Conservation (phyloP, 2,113 vertebrate species). For the Neomonachus schauinslandi region DNA sequence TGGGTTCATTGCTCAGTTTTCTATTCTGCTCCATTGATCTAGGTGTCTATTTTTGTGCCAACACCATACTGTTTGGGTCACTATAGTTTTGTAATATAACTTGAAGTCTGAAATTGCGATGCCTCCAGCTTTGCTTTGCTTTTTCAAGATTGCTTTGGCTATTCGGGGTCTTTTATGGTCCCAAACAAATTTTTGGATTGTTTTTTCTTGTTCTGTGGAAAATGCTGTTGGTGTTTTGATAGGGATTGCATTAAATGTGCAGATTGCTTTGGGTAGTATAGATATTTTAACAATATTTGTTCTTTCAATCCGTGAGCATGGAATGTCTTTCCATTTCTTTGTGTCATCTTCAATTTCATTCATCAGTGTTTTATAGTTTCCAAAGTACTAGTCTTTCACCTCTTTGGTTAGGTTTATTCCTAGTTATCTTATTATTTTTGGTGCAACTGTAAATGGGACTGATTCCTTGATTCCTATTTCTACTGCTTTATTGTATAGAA, state of each 20-base stretch:
- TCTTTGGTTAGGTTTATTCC: background rate
- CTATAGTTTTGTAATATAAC: background rate
- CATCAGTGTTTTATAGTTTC: background rate
- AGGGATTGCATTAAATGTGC: background rate
- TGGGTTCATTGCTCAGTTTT: background rate
- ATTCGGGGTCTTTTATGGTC: background rate
- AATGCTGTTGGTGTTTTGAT: background rate
- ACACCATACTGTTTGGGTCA: background rate
- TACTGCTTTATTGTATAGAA: background rate
- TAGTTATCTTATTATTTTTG: background rate
- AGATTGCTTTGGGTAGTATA: background rate
- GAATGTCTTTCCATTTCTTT: background rate
- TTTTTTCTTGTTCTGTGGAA: background rate
- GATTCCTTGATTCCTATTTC: background rate
- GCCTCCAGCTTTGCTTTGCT: background rate
- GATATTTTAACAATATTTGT: background rate
- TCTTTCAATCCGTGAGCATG: background rate
- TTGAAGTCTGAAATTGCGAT: background rate
- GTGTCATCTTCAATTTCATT: background rate
- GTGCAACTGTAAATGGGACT: background rate
- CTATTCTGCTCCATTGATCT: background rate
- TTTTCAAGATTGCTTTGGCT: background rate
- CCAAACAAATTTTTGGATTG: background rate
- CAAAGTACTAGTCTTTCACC: background rate
- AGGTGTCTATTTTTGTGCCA: background rate